Evolutionary conservation across 2,797 vertebrate species (phyloP).

Genomic region (Gadopsis bispinosus): DNA sequence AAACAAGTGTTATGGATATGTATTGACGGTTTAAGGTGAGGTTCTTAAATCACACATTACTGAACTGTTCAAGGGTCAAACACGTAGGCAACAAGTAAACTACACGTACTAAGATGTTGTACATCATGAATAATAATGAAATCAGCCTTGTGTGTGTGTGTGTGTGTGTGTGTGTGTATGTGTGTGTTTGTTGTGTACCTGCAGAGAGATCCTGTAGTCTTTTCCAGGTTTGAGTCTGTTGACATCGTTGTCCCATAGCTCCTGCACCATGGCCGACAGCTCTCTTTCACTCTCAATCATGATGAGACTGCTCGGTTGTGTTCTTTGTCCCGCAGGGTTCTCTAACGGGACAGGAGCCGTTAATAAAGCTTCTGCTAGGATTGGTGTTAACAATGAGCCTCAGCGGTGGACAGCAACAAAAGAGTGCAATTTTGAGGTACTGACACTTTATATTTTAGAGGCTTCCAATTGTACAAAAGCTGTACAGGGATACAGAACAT

Average conservation of each 20-base stretch:
- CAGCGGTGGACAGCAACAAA: neutral
- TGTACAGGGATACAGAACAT: too few species aligned
- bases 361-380: neutral
- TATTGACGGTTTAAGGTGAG: neutral
- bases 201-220: slow-evolving; percentile 87
- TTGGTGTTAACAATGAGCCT: neutral
- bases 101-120: neutral
- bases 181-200: slow-evolving; percentile 69
- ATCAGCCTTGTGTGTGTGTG: neutral
- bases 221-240: slow-evolving; percentile 85
- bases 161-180: neutral
- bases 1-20: neutral
- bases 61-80: neutral
- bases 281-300: slow-evolving; percentile 85
- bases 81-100: neutral
- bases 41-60: neutral
- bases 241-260: slow-evolving; percentile 86
- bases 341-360: slow-evolving; percentile 9
- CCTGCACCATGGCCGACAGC: slow-evolving; percentile 84
- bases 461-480: too few species aligned
- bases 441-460: neutral
- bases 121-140: neutral
- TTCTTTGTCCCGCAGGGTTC: slow-evolving; percentile 21
- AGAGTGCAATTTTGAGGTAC: neutral
- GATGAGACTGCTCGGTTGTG: slow-evolving; percentile 21